phyloP scores from a whole-genome alignment of 2,113 vertebrate species.

The Periophthalmodon schlosseri region DNA sequence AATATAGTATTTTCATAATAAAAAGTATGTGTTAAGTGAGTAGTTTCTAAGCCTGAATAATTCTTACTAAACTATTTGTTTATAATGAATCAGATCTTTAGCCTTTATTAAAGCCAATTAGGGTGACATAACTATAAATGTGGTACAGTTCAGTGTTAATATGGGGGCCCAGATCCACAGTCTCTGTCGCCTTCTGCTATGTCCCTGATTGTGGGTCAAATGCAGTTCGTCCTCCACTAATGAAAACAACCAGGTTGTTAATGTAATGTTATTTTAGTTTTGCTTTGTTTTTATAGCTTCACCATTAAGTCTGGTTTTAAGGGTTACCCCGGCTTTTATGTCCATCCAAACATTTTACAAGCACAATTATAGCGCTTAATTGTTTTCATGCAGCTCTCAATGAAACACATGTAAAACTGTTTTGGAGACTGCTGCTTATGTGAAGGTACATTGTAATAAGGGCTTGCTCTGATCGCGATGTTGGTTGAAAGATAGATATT shows the following conservation, averaged over 20 bases:
- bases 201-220: not conserved
- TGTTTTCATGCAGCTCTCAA: conserved; percentile 15
- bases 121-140: not conserved
- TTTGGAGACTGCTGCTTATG: not conserved
- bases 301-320: conserved; percentile 11
- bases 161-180: not conserved
- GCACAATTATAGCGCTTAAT: conserved; percentile 17
- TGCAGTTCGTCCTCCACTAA: not conserved
- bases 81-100: too few species aligned
- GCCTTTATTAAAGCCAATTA: too few species aligned
- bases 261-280: conserved; percentile 2
- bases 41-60: too few species aligned
- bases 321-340: conserved; percentile 13
- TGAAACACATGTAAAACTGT: conserved; percentile 8
- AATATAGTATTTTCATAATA: too few species aligned
- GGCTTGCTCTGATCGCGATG: conserved; percentile 13
- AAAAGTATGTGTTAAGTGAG: too few species aligned
- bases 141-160: not conserved
- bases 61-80: too few species aligned
- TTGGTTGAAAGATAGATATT: conserved; percentile 36
- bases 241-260: conserved; percentile 3
- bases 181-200: not conserved
- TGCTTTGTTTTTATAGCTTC: conserved; percentile 8
- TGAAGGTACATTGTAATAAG: conserved; percentile 23
- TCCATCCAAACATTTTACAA: conserved; percentile 13